Evolutionary conservation across 2,797 vertebrate genomes (phyloP), one percentile per base, ranked within the genome.

Genomic region (Cossypha dichroa): DNA sequence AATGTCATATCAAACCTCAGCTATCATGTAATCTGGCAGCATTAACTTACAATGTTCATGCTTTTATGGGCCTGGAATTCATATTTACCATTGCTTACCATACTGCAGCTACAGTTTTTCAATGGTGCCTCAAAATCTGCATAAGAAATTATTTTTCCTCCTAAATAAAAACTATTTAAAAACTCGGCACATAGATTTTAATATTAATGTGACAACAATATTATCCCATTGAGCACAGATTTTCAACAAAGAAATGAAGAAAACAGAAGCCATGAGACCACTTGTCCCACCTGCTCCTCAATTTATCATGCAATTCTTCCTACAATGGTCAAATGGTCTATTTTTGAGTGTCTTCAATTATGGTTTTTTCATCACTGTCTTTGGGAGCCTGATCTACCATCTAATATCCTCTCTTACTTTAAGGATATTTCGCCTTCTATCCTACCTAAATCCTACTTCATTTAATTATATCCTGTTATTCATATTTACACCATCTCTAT

Each of bases 1-100:
- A 97, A 97, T 97, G 96, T 96, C 96, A 96, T 95, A 96, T 97
- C 97, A 97, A 96, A 96, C 95, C 91, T 80, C 81, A 95, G 95
- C 93, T 82, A 96, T 96, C 95, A 97, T 85, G 85, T 93, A 94
- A 97, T 92, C 94, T 96, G 96, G 97, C 96, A 97, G 96, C 93
- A 93, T 91, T 97, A 96, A 92, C 92, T 94, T 83, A 82, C 56
- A 84, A 92, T 45, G 74, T 82, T 94, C 96, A 96, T 95, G 82
- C 81, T 94, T 91, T 96, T 52, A 73, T 85, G 59, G 85, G 75
- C 83, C 78, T 48, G 45, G 75, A 93, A 79, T 82, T 81, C 77
- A 29, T 83, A 72, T 85, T 89, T 85, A 90, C 69, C 48, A 67
- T 49, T 85, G 82, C 72, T 81, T 74, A 77, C n/a, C 28, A 68